Conservation (phyloP, 2,888 invertebrate species). For the Drosophila anomelani region DNA sequence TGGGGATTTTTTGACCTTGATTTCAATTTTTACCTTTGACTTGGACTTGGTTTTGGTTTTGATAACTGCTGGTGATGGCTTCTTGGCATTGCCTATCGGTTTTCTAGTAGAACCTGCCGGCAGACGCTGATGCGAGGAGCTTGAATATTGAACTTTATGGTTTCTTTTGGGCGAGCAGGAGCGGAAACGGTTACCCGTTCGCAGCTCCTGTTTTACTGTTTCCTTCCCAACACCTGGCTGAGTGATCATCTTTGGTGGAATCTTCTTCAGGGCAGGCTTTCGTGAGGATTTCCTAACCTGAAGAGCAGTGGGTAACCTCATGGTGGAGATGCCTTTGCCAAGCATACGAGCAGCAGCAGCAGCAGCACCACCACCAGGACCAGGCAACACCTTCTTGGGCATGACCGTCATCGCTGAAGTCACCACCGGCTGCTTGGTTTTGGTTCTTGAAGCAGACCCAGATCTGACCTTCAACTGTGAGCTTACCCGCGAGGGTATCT, state of each 20-base stretch:
- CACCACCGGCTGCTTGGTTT: background rate
- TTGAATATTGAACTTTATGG: background rate
- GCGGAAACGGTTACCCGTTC: background rate
- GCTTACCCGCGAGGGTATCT: background rate
- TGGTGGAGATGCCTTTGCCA: background rate
- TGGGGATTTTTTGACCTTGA: background rate
- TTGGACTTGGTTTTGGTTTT: background rate
- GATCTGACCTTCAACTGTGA: background rate
- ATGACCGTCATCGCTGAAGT: background rate
- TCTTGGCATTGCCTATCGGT: background rate
- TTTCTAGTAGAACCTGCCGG: background rate
- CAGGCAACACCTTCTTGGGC: no score
- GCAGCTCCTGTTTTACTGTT: background rate
- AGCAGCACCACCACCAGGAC: no score
- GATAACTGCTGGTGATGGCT: background rate
- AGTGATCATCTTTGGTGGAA: background rate
- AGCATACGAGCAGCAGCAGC: background rate
- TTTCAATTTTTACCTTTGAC: background rate
- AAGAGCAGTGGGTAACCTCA: background rate
- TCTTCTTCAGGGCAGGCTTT: background rate
- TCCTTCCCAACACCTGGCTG: background rate
- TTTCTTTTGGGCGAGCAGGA: background rate
- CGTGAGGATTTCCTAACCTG: background rate
- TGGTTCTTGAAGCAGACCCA: background rate
- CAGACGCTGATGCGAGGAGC: background rate